Conservation (phyloP, 2,797 vertebrate species). For the Paramormyrops hopkinsi region DNA sequence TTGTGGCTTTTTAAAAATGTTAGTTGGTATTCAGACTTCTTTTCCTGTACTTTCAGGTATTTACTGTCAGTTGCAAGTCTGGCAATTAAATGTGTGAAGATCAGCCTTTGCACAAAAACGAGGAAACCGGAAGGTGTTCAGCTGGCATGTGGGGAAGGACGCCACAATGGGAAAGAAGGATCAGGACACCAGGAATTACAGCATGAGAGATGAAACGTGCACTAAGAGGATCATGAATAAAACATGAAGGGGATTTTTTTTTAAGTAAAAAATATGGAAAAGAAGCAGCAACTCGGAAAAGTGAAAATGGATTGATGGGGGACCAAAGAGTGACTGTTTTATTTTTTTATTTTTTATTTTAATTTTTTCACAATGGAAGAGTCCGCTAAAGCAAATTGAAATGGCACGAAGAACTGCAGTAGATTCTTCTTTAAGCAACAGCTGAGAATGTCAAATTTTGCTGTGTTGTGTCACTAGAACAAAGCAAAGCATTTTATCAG, state of each 20-base stretch:
- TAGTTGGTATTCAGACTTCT: not conserved
- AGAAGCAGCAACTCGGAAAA: slow-evolving; percentile 27
- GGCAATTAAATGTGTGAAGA: slow-evolving; percentile 41
- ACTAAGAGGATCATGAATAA: slow-evolving; percentile 42
- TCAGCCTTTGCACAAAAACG: slow-evolving; percentile 47
- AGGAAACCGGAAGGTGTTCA: slow-evolving; percentile 49
- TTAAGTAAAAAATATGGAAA: slow-evolving; percentile 25
- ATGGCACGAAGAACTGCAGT: slow-evolving; percentile 20
- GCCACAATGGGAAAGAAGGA: slow-evolving; percentile 50
- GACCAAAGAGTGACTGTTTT: slow-evolving; percentile 52
- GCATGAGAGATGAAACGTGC: slow-evolving; percentile 39
- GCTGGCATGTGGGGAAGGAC: slow-evolving; percentile 55
- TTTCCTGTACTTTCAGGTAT: slow-evolving; percentile 50
- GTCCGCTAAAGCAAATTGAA: slow-evolving; percentile 38
- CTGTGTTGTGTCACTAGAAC: slow-evolving; percentile 42
- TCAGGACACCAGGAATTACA: slow-evolving; percentile 46
- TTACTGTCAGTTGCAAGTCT: slow-evolving; percentile 26
- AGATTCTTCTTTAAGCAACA: slow-evolving; percentile 22
- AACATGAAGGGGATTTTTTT: slow-evolving; percentile 28
- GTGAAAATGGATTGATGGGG: slow-evolving; percentile 31
- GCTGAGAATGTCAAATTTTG: slow-evolving; percentile 48
- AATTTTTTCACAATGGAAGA: slow-evolving; percentile 20
- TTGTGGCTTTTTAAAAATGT: not conserved
- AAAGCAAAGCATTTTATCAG: slow-evolving; percentile 20
- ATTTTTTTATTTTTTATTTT: slow-evolving; percentile 19